Evolutionary conservation across 2,113 vertebrate genomes (phyloP).

Genomic region (Oncorhynchus keta): DNA sequence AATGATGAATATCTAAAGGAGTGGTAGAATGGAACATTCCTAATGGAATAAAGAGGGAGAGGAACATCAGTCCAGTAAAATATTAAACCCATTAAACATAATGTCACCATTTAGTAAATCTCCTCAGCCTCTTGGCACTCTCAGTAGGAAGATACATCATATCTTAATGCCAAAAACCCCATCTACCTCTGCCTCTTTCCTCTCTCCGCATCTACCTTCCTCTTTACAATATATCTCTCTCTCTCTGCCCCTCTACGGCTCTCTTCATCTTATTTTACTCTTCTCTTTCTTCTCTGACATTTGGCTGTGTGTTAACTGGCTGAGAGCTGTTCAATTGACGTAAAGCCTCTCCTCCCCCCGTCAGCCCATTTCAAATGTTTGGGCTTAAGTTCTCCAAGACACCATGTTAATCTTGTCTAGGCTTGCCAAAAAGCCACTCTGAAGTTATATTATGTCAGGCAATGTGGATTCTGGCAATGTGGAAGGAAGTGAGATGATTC

Average conservation of each 20-base stretch:
- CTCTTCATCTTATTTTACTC: too few species aligned
- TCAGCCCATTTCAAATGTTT: not conserved
- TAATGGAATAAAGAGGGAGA: not conserved
- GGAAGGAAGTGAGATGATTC: not conserved
- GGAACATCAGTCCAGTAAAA: conserved; percentile 30
- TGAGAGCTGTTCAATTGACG: not conserved
- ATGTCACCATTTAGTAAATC: conserved; percentile 8
- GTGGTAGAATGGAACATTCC: not conserved
- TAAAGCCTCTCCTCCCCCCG: not conserved
- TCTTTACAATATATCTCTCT: too few species aligned
- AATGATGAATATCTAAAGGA: not conserved
- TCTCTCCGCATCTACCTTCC: not conserved
- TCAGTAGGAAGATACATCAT: not conserved
- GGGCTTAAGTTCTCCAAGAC: not conserved
- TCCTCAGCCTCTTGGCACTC: conserved; percentile 8
- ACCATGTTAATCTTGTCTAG: not conserved
- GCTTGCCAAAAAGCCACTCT: not conserved
- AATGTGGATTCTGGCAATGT: not conserved
- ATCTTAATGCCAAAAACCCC: not conserved
- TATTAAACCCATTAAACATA: conserved; percentile 22
- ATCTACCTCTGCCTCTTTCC: not conserved
- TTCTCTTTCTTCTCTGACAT: not conserved
- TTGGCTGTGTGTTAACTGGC: not conserved
- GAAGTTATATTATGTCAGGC: not conserved
- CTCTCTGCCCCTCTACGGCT: too few species aligned